These are phyloP conservation scores for Aplysina aerophoba DNA, from an alignment of 37 sponge, comb jelly and placozoan species.

Conservation along the genomic window DNA sequence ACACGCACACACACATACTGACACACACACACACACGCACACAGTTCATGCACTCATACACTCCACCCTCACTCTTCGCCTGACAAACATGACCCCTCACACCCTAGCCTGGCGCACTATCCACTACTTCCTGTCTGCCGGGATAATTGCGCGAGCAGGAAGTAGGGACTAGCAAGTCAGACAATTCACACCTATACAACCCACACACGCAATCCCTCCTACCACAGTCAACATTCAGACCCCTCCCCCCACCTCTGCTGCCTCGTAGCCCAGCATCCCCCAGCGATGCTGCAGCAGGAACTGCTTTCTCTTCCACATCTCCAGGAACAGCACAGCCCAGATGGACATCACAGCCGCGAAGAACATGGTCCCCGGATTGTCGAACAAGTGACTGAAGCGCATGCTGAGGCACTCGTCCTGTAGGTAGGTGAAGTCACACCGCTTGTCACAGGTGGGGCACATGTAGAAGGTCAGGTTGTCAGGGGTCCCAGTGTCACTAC, in stretches of 20 bases:
- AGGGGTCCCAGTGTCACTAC: conserved; percentile 1
- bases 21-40: no score
- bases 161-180: no score
- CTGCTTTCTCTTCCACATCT: conserved; percentile 82
- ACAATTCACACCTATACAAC: no score
- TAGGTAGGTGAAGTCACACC: conserved; percentile 62
- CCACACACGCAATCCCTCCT: no score
- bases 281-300: conserved; percentile 64
- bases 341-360: conserved; percentile 63
- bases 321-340: conserved; percentile 78
- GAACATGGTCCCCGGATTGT: conserved; percentile 56
- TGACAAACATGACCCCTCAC: no score
- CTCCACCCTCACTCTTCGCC: no score
- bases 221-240: no score
- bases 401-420: background rate
- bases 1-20: no score
- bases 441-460: conserved; percentile 67
- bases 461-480: conserved; percentile 50
- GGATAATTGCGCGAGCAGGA: no score
- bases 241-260: conserved; percentile 53
- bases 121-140: no score
- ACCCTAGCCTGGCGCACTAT: no score
- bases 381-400: conserved; percentile 48
- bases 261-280: conserved; percentile 67
- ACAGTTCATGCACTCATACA: no score